Conservation (phyloP, 2,797 vertebrate species). For the Potorous gilbertii region DNA sequence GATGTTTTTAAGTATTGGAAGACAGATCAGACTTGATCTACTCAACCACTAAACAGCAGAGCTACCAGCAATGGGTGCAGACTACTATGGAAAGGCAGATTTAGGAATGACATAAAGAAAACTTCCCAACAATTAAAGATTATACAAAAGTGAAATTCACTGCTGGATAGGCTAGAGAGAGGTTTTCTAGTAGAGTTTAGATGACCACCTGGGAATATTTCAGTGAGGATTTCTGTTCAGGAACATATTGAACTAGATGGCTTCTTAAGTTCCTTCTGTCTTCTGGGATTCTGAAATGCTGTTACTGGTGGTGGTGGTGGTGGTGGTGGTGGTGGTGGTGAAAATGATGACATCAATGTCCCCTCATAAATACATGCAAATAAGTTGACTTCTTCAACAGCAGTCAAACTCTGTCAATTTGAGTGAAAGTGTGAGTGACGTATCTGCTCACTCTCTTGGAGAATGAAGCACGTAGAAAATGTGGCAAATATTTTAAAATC, state of each 20-base stretch:
- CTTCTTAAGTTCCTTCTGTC: not conserved
- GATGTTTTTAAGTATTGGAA: not conserved
- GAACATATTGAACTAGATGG: not conserved
- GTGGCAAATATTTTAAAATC: slow-evolving; percentile 71
- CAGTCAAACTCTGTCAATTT: slow-evolving; percentile 25
- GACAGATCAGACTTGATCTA: not conserved
- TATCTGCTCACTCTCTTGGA: slow-evolving; percentile 50
- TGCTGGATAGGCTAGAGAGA: not conserved
- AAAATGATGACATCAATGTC: not conserved
- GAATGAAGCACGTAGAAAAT: slow-evolving; percentile 54
- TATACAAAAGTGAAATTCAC: not conserved
- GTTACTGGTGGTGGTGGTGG: not conserved
- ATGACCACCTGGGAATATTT: not conserved
- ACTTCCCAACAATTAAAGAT: not conserved
- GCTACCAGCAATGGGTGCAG: not conserved
- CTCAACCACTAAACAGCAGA: not conserved
- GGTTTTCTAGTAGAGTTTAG: not conserved
- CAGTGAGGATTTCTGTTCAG: not conserved
- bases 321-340: not conserved
- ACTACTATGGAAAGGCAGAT: not conserved
- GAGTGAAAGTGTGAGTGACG: slow-evolving; percentile 23
- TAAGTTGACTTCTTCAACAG: not conserved
- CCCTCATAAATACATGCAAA: not conserved
- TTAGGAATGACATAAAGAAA: not conserved
- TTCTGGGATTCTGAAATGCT: not conserved